Conservation (phyloP, 2,113 vertebrate species). For the Hemibates koningsi region DNA sequence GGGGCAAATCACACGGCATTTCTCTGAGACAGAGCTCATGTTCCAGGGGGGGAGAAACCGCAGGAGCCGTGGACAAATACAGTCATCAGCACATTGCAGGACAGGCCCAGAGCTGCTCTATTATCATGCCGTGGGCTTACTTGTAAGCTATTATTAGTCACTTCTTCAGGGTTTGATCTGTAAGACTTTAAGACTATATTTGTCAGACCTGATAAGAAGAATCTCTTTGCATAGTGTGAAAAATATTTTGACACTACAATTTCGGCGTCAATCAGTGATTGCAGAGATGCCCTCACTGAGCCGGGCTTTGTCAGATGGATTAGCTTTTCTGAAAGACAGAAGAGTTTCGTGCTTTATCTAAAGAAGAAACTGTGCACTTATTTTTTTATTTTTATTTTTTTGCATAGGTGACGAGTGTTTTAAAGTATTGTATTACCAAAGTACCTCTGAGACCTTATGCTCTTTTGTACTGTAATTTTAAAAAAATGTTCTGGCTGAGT, state of each 20-base stretch:
- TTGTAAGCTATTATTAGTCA: conserved; percentile 10
- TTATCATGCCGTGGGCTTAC: background rate
- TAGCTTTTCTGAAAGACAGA: background rate
- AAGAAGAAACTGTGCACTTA: background rate
- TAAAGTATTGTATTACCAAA: background rate
- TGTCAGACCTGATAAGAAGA: background rate
- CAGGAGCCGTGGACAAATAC: conserved; percentile 50
- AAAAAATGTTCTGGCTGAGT: background rate
- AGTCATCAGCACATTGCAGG: conserved; percentile 52
- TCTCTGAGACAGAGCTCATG: conserved; percentile 37
- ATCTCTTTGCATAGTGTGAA: background rate
- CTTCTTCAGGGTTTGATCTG: background rate
- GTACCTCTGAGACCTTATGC: background rate
- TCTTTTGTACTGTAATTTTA: background rate
- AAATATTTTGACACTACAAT: background rate
- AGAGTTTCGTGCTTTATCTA: background rate
- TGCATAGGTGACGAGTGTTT: background rate
- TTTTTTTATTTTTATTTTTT: rapidly evolving
- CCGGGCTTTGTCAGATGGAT: background rate
- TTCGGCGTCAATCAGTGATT: background rate
- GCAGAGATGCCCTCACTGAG: background rate
- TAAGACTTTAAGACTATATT: background rate
- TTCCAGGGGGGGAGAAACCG: conserved; percentile 50
- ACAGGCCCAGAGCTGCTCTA: background rate
- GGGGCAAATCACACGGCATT: conserved; percentile 25